A percentile compares a stretch with the other conserved stretches of the same genome.
phyloP scores from a whole-genome alignment of 2,113 vertebrate species.

The Vidua macroura region DNA sequence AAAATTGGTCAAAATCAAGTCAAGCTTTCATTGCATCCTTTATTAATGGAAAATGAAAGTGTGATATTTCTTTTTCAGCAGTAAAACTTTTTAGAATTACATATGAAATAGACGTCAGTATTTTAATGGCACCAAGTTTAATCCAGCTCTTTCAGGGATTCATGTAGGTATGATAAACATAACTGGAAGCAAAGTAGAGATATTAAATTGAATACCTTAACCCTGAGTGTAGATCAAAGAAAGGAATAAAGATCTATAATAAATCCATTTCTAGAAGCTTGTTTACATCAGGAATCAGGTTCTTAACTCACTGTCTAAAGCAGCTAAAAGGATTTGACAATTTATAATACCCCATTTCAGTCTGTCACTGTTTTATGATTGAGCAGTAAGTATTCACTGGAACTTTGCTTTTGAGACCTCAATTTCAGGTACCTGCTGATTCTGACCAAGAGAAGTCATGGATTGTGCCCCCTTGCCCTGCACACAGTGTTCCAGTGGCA shows the following conservation, averaged over 20 bases:
- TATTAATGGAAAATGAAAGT: not conserved
- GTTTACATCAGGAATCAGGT: not conserved
- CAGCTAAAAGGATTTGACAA: not conserved
- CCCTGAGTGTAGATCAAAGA: not conserved
- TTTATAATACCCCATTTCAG: not conserved
- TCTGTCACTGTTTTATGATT: not conserved
- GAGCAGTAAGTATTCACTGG: not conserved
- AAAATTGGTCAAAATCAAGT: not conserved
- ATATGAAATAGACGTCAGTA: not conserved
- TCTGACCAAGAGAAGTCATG: not conserved
- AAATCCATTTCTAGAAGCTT: not conserved
- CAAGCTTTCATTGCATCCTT: not conserved
- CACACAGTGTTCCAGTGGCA: not conserved
- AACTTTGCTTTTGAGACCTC: not conserved
- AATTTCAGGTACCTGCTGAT: not conserved
- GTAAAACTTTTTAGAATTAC: not conserved
- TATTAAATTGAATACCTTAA: not conserved
- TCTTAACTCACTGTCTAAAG: not conserved
- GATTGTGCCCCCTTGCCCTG: not conserved
- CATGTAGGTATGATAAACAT: not conserved
- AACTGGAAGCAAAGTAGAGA: not conserved
- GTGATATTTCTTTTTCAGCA: not conserved
- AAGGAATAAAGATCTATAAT: not conserved
- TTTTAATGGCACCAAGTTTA: not conserved
- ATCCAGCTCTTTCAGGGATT: not conserved